A percentile compares a stretch with the other conserved stretches of the same genome.
These are phyloP conservation scores for Ramphastos sulfuratus DNA, from an alignment of 2,113 vertebrate species.

Conservation along the genomic window DNA sequence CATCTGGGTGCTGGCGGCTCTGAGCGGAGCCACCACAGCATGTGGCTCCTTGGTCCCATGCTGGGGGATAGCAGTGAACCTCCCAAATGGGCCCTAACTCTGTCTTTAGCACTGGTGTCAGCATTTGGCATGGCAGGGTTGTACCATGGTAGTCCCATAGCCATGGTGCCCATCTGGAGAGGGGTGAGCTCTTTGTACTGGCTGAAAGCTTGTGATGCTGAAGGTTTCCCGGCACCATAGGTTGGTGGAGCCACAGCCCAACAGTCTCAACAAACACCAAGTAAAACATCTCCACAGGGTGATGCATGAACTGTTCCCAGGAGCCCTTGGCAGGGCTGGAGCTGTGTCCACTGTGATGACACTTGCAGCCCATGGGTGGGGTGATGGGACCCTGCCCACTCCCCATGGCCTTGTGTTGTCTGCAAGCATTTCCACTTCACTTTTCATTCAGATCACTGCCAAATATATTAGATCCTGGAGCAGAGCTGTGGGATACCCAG, in stretches of 20 bases:
- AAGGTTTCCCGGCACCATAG: background rate
- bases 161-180: background rate
- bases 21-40: slow-evolving; percentile 50
- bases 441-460: background rate
- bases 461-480: background rate
- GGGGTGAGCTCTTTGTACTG: background rate
- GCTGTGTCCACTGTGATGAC: background rate
- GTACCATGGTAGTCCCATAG: background rate
- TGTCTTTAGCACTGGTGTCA: background rate
- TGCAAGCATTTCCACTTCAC: background rate
- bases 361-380: rapidly evolving
- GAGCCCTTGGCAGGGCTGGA: background rate
- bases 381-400: background rate
- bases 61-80: slow-evolving; percentile 15
- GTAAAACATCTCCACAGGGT: background rate
- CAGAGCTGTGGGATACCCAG: background rate
- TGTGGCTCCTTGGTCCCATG: slow-evolving; percentile 36
- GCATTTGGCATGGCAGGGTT: slow-evolving; percentile 41
- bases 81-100: slow-evolving; percentile 24
- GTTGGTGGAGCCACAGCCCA: background rate
- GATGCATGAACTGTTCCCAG: background rate
- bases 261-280: background rate
- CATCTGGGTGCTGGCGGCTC: slow-evolving; percentile 73
- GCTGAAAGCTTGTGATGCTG: background rate
- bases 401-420: background rate